Base-by-base conservation (phyloP, 1,140 invertebrate species). In the Papilio machaon region DNA sequence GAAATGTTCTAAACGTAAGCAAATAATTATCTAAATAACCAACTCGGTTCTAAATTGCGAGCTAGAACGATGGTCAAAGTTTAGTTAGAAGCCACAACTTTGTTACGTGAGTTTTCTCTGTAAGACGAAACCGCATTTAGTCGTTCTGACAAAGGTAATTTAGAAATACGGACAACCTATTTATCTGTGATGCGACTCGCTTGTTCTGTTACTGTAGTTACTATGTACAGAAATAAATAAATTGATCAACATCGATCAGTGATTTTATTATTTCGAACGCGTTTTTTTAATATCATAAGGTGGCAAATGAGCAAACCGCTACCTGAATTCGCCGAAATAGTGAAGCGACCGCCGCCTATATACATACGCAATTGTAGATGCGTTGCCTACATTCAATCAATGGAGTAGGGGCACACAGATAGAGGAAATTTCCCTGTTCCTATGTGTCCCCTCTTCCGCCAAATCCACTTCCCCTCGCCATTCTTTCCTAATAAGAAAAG, bases 111-210 rank as follows among this genome's bases (percentile, higher is more conserved):
- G 64, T 79, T 79, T 79, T 79, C 77, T 17, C 15, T 46, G 58
- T 38, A 79, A 79, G 58, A 64, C 77, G 38, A 79, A 46, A 79
- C 58, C 77, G 77, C 77, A 64, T 79, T 79, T 79, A 79, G 38
- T 30, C 60, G 77, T 79, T 64, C 38, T 47, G 54, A 79, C 77
- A 79, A 79, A 79, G 77, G 77, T 79, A 79, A 79, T 79, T 79
- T 79, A 79, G 77, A 79, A 79, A 64, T 58, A 79, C 77, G 67
- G 77, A 67, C 30, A 46, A 67, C n/a, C 77, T 79, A 67, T 79
- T 79, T 79, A 23, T 79, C 77, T 60, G 23, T 77, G 54, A n/a
- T 15, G 52, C n/a, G 7, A 8, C 30, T 38, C 52, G 30, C 30
- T 38, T 9, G 30, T 78, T 30, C 30, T 13, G 64, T 15, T 67